phyloP scores from a whole-genome alignment of 2,113 vertebrate species.

The Coregonus clupeaformis region DNA sequence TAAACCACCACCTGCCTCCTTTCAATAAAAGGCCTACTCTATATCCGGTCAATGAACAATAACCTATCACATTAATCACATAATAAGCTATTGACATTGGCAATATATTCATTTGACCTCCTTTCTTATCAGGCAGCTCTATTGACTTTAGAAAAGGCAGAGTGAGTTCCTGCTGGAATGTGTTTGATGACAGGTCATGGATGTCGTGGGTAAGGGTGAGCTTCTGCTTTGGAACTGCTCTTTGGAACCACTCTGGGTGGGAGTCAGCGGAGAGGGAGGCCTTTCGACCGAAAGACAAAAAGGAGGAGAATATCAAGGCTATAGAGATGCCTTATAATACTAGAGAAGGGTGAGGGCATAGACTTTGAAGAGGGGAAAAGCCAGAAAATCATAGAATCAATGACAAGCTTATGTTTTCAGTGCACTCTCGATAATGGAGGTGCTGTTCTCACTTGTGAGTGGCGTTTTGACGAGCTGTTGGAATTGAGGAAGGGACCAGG shows the following conservation, averaged over 20 bases:
- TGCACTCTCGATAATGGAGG: too few species aligned
- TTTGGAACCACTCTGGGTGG: background rate
- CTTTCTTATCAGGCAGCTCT: slow-evolving; percentile 17
- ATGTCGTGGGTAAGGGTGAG: background rate
- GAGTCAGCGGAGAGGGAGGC: too few species aligned
- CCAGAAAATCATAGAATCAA: too few species aligned
- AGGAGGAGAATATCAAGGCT: background rate
- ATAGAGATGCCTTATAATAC: background rate
- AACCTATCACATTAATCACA: background rate
- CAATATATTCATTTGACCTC: slow-evolving; percentile 1
- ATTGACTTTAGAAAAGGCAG: slow-evolving; percentile 56
- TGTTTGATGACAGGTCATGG: slow-evolving; percentile 24
- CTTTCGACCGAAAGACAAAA: too few species aligned
- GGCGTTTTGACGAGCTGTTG: too few species aligned
- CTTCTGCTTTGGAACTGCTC: background rate
- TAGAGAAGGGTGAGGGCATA: too few species aligned
- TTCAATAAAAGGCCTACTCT: background rate
- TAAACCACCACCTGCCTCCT: background rate
- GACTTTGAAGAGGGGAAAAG: too few species aligned
- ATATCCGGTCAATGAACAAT: background rate
- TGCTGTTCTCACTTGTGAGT: too few species aligned
- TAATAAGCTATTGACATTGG: slow-evolving; percentile 1
- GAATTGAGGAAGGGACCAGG: too few species aligned
- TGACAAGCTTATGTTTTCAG: too few species aligned
- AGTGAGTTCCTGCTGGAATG: slow-evolving; percentile 29